Evolutionary conservation across 2,797 vertebrate genomes (phyloP), one percentile per base, ranked within the genome.

Genomic region (Threskiornis aethiopicus): DNA sequence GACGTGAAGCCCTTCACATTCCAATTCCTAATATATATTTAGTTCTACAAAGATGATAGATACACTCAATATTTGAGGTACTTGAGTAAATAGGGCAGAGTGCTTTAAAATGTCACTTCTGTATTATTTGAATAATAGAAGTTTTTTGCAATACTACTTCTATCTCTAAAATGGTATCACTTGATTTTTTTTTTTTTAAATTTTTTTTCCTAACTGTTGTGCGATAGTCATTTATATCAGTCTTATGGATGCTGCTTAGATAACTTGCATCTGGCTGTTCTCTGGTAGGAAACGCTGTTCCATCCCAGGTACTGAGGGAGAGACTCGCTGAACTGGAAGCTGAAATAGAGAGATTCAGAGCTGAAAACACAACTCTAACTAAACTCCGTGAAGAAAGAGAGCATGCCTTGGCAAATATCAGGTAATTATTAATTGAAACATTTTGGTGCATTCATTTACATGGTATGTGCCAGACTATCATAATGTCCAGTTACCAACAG

Each of bases 341-440:
- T 2, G 99, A 99, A 98, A 99, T 99, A 22, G 98, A 99, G 95
- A 98, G 98, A 77, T 99, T 99, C 94, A 99, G 98, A 98, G 98
- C 98, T 94, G 99, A 99, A 97, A 99, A 99, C 20, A 85, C 97
- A 13, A 97, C 97, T 12, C 97, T 99, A 82, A 71, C 96, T 92
- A 99, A 98, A 96, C 99, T 99, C 44, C 98, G 98, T 72, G 98
- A 98, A 91, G 99, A 99, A 92, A 98, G 98, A 57, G 98, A 99
- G 96, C 98, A 86, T 6, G 97, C 97, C 17, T 95, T 98, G 96
- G 98, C 99, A 84, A 97, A 91, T 46, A 96, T 99, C 95, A 99
- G 99, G 99, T 99, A 97, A 93, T 72, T 88, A 75, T 95, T 16
- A 67, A 64, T 8, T 25, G 8, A 41, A 85, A 57, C 5, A 4